Evolutionary conservation across 2,888 invertebrate species (phyloP), one percentile per base, ranked within the genome.

Genomic region (Dusona sp.): DNA sequence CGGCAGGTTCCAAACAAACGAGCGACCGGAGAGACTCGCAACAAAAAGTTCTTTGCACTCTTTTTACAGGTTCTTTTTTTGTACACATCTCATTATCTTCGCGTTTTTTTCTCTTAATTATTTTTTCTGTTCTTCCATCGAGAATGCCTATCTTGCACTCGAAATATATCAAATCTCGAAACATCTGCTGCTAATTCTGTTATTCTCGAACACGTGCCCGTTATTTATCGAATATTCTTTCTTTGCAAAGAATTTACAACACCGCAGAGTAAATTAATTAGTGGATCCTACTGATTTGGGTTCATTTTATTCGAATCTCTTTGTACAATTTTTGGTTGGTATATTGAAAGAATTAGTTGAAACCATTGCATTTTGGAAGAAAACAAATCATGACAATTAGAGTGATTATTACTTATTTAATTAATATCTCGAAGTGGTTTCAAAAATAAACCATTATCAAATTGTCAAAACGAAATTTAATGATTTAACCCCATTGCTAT

Each of bases 121-220:
- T 25, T 25, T 36, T 75, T 75, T 75, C 45, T 75, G 25, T 75
- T n/a, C 11, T 72, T 11, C n/a, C 29, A 16, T 33, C 33, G 42
- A 2, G n/a, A 33, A 45, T 29, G 16, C 29, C 61, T 33, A 6
- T 75, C 45, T 74, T 25, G 74, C n/a, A 25, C 19, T 70, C 48
- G n/a, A 70, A 11, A 42, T 22, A 11, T 22, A 42, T 16, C n/a
- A 4, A 11, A 22, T 45, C 9, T 42, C 42, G 70, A 73, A 73
- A 73, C 9, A 36, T 57, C 22, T 29, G n/a, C n/a, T 48, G 36
- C n/a, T 73, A 73, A 57, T 57, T 73, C 11, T 73, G 33, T 51
- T 68, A 22, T 45, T 45, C 68, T 25, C 68, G 6, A 29, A 61
- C 29, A 4, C 25, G 13, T 57, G 61, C 25, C 4, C 8, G 11